A percentile compares a stretch with the other conserved stretches of the same genome.
Conservation (phyloP, 2,113 vertebrate species). For the Phrynosoma platyrhinos region DNA sequence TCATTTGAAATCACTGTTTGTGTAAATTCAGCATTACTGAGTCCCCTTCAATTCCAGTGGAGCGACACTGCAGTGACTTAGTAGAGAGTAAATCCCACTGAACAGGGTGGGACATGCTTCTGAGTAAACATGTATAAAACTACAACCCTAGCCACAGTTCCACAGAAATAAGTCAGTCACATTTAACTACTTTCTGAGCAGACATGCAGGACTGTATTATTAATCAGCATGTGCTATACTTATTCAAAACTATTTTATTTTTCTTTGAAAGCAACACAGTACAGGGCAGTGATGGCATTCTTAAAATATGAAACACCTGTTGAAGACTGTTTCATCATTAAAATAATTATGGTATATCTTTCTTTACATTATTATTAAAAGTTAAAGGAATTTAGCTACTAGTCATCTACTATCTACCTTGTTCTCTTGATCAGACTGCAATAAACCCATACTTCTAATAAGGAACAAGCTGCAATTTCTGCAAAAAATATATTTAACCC, state of each 20-base stretch:
- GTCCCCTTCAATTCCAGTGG: slow-evolving; percentile 3
- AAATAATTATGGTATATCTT: slow-evolving; percentile 29
- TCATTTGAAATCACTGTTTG: not conserved
- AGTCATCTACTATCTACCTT: slow-evolving; percentile 14
- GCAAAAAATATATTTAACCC: slow-evolving; percentile 54
- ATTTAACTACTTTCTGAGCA: not conserved
- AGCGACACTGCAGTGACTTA: too few species aligned
- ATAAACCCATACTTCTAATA: slow-evolving; percentile 20
- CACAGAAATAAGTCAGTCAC: not conserved
- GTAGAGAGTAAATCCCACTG: not conserved
- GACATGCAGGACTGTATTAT: not conserved
- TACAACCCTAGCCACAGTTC: not conserved
- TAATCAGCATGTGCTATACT: not conserved
- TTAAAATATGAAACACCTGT: slow-evolving; percentile 40
- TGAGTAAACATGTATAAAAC: not conserved
- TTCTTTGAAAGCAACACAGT: slow-evolving; percentile 19
- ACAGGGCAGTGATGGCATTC: not conserved
- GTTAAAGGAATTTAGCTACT: slow-evolving; percentile 31
- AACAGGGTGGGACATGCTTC: not conserved
- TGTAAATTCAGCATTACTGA: slow-evolving; percentile 8
- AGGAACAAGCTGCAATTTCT: slow-evolving; percentile 52
- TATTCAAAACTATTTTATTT: not conserved
- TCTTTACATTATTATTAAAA: slow-evolving; percentile 42
- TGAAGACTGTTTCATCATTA: slow-evolving; percentile 28
- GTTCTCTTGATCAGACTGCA: slow-evolving; percentile 6